Evolutionary conservation across 2,888 invertebrate species (phyloP).

Genomic region (Gisinianus flammeolus): DNA sequence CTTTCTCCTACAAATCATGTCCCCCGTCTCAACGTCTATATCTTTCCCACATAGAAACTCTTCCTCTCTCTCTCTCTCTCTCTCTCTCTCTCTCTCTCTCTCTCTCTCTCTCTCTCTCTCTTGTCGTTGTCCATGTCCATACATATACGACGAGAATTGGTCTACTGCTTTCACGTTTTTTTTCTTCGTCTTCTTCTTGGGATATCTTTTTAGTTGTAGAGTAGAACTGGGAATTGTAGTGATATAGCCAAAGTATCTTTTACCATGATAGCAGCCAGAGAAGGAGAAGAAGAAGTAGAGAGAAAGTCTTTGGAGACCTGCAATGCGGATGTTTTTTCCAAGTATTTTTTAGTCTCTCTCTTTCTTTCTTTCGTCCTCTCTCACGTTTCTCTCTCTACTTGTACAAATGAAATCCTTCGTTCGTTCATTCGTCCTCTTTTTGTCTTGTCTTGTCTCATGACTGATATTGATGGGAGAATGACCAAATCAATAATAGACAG

Average conservation of each 20-base stretch:
- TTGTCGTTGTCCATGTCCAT: background rate
- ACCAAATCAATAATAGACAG: slow-evolving; percentile 5
- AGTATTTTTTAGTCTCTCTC: background rate
- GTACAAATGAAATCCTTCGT: slow-evolving; percentile 4
- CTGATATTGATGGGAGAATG: background rate
- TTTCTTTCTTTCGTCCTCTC: slow-evolving; percentile 15
- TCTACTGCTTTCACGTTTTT: no score
- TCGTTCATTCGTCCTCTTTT: background rate
- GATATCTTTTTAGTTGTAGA: no score
- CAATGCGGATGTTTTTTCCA: slow-evolving; percentile 42
- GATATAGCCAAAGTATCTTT: no score
- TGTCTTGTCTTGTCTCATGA: background rate
- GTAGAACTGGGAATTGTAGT: no score
- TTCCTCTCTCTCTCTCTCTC: background rate
- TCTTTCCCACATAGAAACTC: background rate
- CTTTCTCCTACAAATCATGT: background rate
- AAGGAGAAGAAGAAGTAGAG: background rate
- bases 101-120: background rate
- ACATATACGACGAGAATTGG: no score
- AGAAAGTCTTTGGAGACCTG: slow-evolving; percentile 24
- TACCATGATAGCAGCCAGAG: background rate
- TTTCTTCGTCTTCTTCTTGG: no score
- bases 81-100: slow-evolving; percentile 13
- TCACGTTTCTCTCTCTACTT: slow-evolving; percentile 5
- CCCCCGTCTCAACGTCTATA: background rate